Evolutionary conservation across 2,888 invertebrate genomes (phyloP).

Genomic region (Linhomoeus sp.): DNA sequence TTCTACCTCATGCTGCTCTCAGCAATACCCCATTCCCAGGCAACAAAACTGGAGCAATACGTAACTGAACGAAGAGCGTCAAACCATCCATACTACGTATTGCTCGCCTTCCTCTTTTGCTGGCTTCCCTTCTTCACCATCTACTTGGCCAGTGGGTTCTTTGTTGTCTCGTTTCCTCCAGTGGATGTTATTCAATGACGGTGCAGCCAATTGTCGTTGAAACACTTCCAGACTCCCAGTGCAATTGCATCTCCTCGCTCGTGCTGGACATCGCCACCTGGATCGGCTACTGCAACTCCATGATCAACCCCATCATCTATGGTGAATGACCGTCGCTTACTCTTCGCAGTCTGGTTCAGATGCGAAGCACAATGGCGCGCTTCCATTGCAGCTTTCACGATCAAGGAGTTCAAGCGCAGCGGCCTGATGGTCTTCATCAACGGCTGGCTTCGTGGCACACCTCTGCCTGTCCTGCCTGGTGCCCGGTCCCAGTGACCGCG

Average conservation of each 20-base stretch:
- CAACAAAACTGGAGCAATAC: no score
- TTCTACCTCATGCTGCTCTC: no score
- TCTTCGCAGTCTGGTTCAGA: conserved; percentile 6
- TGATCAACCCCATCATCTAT: conserved; percentile 19
- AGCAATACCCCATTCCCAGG: no score
- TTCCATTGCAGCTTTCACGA: conserved; percentile 27
- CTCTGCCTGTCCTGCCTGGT: neutral
- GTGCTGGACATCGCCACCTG: conserved; percentile 24
- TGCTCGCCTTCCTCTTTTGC: conserved; percentile 40
- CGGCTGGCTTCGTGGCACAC: conserved; percentile 9
- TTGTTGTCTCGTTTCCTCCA: conserved; percentile 8
- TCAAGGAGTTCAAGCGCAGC: conserved; percentile 25
- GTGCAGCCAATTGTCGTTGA: no score
- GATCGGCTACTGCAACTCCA: conserved; percentile 27
- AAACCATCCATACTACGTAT: conserved; percentile 40
- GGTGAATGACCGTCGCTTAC: no score
- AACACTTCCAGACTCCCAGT: conserved; percentile 19
- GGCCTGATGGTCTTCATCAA: conserved; percentile 18
- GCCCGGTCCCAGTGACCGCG: neutral
- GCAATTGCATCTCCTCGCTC: conserved; percentile 21
- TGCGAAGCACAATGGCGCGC: conserved; percentile 12
- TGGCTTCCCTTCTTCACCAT: conserved; percentile 42
- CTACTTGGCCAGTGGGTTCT: conserved; percentile 38
- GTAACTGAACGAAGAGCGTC: conserved; percentile 38
- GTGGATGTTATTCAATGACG: no score